Percentiles rank a stretch among this genome's conserved stretches.
These are phyloP conservation scores for Mesitornis unicolor DNA, from an alignment of 2,113 vertebrate species.

Conservation along the genomic window DNA sequence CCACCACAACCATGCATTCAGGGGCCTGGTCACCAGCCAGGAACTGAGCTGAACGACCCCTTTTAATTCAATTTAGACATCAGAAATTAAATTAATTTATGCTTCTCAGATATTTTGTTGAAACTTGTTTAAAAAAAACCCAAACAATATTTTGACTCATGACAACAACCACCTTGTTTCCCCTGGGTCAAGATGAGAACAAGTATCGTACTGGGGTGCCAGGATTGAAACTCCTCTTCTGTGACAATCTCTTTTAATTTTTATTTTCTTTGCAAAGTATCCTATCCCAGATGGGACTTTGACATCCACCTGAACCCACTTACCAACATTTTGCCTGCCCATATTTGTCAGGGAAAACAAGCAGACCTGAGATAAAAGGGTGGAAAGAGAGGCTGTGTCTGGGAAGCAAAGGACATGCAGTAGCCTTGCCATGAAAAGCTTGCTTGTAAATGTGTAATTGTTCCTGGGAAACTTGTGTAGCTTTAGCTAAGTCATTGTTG, in stretches of 20 bases:
- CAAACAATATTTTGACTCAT: neutral
- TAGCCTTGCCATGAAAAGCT: neutral
- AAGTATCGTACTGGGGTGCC: neutral
- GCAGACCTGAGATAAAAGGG: neutral
- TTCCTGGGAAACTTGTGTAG: neutral
- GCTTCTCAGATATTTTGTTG: neutral
- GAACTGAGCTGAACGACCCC: neutral
- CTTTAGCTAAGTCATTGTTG: neutral
- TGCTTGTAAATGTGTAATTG: neutral
- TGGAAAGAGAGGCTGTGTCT: neutral
- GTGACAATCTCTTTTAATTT: neutral
- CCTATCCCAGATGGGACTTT: neutral
- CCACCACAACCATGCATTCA: too few species aligned
- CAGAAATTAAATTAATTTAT: neutral
- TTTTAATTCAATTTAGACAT: neutral
- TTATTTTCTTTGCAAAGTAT: neutral
- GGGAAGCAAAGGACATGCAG: accelerated
- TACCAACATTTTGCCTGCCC: neutral
- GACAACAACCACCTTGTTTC: neutral
- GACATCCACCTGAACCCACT: neutral
- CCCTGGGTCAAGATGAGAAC: neutral
- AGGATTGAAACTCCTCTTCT: neutral
- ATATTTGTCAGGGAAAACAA: neutral
- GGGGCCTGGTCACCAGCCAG: neutral
- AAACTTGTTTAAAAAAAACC: neutral